phyloP scores from a whole-genome alignment of 2,888 invertebrate species.

The Rhabditoides inermis region DNA sequence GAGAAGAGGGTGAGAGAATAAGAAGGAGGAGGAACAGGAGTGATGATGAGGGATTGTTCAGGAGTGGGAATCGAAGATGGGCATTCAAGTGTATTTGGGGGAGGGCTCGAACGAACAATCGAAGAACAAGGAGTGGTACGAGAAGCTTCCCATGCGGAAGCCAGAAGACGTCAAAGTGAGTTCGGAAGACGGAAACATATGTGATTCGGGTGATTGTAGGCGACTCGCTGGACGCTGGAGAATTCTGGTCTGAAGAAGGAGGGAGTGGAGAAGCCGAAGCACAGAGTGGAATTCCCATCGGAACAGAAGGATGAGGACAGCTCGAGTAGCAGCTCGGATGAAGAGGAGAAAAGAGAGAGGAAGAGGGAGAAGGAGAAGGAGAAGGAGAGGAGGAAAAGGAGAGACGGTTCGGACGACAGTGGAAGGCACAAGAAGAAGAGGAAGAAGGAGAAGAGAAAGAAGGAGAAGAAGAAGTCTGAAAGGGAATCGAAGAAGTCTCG shows the following conservation, averaged over 20 bases:
- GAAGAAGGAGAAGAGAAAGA: slow-evolving; percentile 27
- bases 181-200: too few relatives aligned
- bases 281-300: slow-evolving; percentile 11
- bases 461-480: slow-evolving; percentile 22
- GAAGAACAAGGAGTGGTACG: slow-evolving; percentile 76
- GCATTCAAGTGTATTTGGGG: slow-evolving; percentile 86
- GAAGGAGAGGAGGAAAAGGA: slow-evolving; percentile 6
- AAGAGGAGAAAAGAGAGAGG: slow-evolving; percentile 12
- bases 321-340: background rate
- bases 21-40: background rate
- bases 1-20: slow-evolving; percentile 63
- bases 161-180: slow-evolving; percentile 1
- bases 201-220: too few relatives aligned
- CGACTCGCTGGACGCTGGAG: too few relatives aligned
- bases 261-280: slow-evolving; percentile 7
- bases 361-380: slow-evolving; percentile 9
- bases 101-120: slow-evolving; percentile 58
- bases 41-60: slow-evolving; percentile 52
- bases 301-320: slow-evolving; percentile 7
- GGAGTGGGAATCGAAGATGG: slow-evolving; percentile 93
- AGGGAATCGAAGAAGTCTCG: slow-evolving; percentile 46
- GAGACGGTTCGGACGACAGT: background rate
- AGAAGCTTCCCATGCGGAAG: slow-evolving; percentile 62
- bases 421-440: slow-evolving; percentile 14
- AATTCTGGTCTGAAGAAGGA: slow-evolving; percentile 22